Percentiles rank a stretch among this genome's conserved stretches.
phyloP scores from a whole-genome alignment of 1,140 invertebrate genomes.

The Drosophila neocordata region DNA sequence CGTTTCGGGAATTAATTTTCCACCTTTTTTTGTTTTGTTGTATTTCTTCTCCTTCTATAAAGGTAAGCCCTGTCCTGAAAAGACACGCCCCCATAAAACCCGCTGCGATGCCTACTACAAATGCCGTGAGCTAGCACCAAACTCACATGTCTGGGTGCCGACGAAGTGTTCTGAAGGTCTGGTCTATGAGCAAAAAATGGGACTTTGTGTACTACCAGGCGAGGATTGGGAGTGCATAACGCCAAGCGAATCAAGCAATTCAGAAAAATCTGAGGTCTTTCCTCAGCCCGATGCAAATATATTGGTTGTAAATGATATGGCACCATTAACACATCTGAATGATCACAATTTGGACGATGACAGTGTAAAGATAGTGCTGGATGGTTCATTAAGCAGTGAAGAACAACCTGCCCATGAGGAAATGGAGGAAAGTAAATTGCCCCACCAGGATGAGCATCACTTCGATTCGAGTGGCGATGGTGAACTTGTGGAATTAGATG shows the following conservation, averaged over 20 bases:
- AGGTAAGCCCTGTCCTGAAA: conserved; percentile 83
- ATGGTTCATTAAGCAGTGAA: conserved; percentile 56
- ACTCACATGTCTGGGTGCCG: conserved; percentile 83
- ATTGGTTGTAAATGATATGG: conserved; percentile 59
- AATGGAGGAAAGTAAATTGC: neutral
- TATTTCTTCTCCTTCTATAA: conserved; percentile 4
- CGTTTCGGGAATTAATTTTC: neutral
- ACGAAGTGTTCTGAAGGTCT: conserved; percentile 83
- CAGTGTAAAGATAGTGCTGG: conserved; percentile 60
- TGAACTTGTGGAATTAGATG: conserved; percentile 64
- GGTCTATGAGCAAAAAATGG: conserved; percentile 83
- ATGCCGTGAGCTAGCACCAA: conserved; percentile 83
- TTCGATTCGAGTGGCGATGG: conserved; percentile 75
- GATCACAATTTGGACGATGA: conserved; percentile 46
- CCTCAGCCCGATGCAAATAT: conserved; percentile 48
- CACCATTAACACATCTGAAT: conserved; percentile 24
- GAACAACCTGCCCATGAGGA: conserved; percentile 27
- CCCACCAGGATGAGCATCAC: conserved; percentile 18
- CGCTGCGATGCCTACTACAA: conserved; percentile 84
- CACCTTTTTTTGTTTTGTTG: conserved; percentile 3
- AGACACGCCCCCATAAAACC: conserved; percentile 83
- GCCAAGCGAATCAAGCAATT: conserved; percentile 39
- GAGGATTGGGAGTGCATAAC: conserved; percentile 83
- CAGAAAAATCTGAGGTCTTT: conserved; percentile 1
- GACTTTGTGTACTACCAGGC: conserved; percentile 83